Evolutionary conservation across 2,888 invertebrate genomes (phyloP).

Genomic region (Pristionchus entomophagus): DNA sequence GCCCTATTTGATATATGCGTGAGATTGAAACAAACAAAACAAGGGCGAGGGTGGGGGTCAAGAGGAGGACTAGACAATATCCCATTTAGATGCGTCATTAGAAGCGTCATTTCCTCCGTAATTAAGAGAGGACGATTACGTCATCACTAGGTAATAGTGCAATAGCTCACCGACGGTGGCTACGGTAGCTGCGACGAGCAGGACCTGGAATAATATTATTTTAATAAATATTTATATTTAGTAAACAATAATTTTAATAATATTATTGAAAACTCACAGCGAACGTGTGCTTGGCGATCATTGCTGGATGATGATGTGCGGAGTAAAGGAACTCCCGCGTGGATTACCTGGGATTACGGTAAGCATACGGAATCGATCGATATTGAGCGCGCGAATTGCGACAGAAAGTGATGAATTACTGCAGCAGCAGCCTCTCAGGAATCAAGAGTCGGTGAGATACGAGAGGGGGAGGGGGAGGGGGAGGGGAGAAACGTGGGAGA

Average conservation of each 20-base stretch:
- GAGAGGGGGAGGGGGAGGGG: not conserved
- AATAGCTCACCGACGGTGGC: not conserved
- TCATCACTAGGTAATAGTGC: not conserved
- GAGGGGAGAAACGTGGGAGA: not conserved
- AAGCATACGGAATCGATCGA: not conserved
- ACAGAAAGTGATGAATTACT: not conserved
- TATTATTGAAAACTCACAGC: not conserved
- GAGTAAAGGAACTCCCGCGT: constrained; percentile 25
- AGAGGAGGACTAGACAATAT: not conserved
- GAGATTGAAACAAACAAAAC: constrained; percentile 29
- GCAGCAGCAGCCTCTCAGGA: not conserved
- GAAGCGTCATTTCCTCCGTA: not conserved
- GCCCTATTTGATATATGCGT: not conserved
- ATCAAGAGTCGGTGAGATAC: not conserved
- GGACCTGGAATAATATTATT: not conserved
- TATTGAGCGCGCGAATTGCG: not conserved
- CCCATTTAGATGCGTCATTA: not conserved
- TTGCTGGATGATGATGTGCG: not conserved
- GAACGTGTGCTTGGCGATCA: constrained; percentile 7
- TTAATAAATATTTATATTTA: not conserved
- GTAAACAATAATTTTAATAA: not conserved
- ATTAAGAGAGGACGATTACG: constrained; percentile 3
- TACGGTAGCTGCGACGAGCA: constrained; percentile 20
- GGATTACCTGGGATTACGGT: constrained; percentile 40
- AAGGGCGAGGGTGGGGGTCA: not conserved